Evolutionary conservation across 2,113 vertebrate genomes (phyloP).

Genomic region (Brachyhypopomus occidentalis): DNA sequence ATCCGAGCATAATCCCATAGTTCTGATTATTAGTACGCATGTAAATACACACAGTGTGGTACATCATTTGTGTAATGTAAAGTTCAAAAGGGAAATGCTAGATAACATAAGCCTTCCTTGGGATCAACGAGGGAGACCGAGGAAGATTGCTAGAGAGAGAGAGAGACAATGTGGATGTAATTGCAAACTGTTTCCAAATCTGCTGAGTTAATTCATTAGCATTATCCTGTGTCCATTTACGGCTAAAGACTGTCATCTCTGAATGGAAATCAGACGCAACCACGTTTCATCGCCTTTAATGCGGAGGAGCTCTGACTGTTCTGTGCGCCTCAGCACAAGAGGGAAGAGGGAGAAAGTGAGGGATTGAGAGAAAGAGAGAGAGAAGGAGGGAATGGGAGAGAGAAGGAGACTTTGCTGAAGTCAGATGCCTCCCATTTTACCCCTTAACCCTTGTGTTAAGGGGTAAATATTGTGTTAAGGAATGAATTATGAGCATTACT

Average conservation of each 20-base stretch:
- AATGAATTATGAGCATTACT: conserved; percentile 39
- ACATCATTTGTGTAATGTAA: neutral
- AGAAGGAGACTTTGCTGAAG: conserved; percentile 20
- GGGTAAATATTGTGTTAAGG: neutral
- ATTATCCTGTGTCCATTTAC: conserved; percentile 36
- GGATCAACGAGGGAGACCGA: neutral
- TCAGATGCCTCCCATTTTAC: conserved; percentile 9
- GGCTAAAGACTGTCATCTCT: conserved; percentile 17
- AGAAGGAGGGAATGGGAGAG: neutral
- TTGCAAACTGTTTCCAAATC: conserved; percentile 21
- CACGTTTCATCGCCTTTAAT: conserved; percentile 25
- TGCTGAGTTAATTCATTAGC: conserved; percentile 43
- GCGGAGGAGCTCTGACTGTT: conserved; percentile 35
- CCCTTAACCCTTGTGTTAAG: conserved; percentile 35
- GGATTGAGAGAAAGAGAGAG: conserved; percentile 3
- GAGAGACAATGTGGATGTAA: conserved; percentile 2
- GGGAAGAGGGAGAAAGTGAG: neutral
- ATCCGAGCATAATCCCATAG: too few relatives aligned
- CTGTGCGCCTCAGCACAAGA: conserved; percentile 25
- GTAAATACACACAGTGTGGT: neutral
- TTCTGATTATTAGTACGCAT: too few relatives aligned
- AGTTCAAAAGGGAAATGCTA: conserved; percentile 17
- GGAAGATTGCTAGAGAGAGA: neutral
- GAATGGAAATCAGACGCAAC: conserved; percentile 35
- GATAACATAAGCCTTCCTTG: neutral